Evolutionary conservation across 2,113 vertebrate species (phyloP).

Genomic region (Erythrocercus mccallii): DNA sequence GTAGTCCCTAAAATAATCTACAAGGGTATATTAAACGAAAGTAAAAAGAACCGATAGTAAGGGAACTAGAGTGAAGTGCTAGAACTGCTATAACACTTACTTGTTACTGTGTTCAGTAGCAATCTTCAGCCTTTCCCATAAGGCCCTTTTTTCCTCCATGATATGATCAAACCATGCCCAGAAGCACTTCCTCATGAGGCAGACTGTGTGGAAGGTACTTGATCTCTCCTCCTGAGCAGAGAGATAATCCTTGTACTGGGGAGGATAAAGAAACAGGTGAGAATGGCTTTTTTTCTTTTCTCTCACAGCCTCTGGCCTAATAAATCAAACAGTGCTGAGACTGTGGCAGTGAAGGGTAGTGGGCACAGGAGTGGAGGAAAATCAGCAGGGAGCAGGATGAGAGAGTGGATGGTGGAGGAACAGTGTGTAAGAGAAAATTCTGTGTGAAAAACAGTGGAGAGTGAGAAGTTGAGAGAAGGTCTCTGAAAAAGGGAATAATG

Average conservation of each 20-base stretch:
- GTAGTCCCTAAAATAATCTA: background rate
- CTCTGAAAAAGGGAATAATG: background rate
- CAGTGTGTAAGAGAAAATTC: background rate
- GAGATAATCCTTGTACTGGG: slow-evolving; percentile 68
- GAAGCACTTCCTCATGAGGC: slow-evolving; percentile 76
- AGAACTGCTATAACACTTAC: slow-evolving; percentile 59
- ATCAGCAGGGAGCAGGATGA: background rate
- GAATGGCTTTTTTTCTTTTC: background rate
- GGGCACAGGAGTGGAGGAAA: background rate
- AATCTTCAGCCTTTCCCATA: slow-evolving; percentile 65
- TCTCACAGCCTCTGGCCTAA: background rate
- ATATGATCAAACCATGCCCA: slow-evolving; percentile 71
- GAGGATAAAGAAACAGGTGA: background rate
- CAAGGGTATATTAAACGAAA: background rate
- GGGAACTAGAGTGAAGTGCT: background rate
- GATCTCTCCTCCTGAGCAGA: slow-evolving; percentile 67
- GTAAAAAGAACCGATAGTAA: background rate
- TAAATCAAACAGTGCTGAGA: background rate
- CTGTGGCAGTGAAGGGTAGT: background rate
- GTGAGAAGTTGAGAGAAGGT: background rate
- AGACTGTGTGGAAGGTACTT: slow-evolving; percentile 29
- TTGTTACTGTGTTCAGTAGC: slow-evolving; percentile 79
- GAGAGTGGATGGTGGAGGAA: background rate
- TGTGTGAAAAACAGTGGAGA: background rate
- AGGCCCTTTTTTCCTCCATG: slow-evolving; percentile 64